phyloP scores from a whole-genome alignment of 1,140 invertebrate genomes.

The Coboldia fuscipes region DNA sequence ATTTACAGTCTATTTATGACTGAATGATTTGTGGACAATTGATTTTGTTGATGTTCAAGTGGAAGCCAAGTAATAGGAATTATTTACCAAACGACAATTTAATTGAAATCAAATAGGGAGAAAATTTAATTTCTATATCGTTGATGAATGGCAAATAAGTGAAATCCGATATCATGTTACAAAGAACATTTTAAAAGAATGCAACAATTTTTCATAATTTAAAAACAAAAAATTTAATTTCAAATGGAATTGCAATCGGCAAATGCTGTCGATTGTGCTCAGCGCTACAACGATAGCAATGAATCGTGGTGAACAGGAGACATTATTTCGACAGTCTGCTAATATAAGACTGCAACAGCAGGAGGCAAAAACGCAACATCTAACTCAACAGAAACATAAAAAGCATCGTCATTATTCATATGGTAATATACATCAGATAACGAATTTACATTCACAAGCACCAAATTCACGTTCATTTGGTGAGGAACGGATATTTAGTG shows the following conservation, averaged over 20 bases:
- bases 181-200: not conserved
- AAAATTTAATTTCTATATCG: not conserved
- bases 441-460: conserved; percentile 2
- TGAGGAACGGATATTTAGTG: conserved; percentile 8
- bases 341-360: conserved; percentile 19
- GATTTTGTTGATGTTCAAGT: too few species aligned
- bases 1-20: too few species aligned
- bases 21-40: too few species aligned
- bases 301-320: conserved; percentile 38
- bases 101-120: not conserved
- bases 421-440: conserved; percentile 11
- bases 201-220: not conserved
- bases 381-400: not conserved
- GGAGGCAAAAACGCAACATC: conserved; percentile 4
- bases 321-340: conserved; percentile 31
- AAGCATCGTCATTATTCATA: conserved; percentile 8
- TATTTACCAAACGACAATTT: too few species aligned
- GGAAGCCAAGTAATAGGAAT: too few species aligned
- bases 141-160: not conserved
- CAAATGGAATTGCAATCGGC: conserved; percentile 2
- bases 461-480: conserved; percentile 3
- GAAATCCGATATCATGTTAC: not conserved
- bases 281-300: conserved; percentile 21
- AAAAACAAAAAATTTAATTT: not conserved
- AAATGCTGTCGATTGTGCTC: conserved; percentile 8